Base-by-base conservation (phyloP, 2,797 vertebrate genomes). In the Ibycter americanus region DNA sequence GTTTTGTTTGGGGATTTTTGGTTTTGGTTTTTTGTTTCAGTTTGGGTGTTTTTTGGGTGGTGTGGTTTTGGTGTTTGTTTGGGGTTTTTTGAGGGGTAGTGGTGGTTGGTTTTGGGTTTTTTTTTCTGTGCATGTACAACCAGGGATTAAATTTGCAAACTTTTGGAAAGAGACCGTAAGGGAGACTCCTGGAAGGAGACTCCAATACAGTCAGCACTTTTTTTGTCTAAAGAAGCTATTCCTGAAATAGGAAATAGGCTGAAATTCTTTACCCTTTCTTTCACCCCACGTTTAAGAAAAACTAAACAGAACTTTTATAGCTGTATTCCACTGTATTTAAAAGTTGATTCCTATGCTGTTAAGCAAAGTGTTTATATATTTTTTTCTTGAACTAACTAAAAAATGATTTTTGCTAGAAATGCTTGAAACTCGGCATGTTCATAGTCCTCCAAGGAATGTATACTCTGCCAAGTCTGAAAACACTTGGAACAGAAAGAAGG, bases 381-480 rank as follows among this genome's bases (percentile, higher is more conserved):
- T 73, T 73, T 85, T 56, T 32, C 58, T 79, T 87, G 26, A 71
- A 49, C 38, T 71, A 86, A 70, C 46, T 32, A 70, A 89, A 85
- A 66, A 46, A 15, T 61, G 0, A 22, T 83, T 87, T 87, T 95
- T 93, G 47, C 47, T 92, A 85, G 74, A 89, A 90, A 83, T 87
- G 67, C 63, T 93, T 83, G 47, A 83, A 92, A 92, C 52, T 71
- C 9, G 0, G 14, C 44, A 56, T 49, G 44, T 82, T 93, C 55
- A 29, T 71, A 74, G 63, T 71, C 49, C 86, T 91, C 74, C 8
- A 12, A 95, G 83, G 81, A 90, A 65, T 6, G 8, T 0, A 0
- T 47, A 25, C 26, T 80, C 59, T 89, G 89, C 92, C 81, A 92
- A 96, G 74, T 89, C 89, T 94, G 74, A 87, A 90, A 92, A 74